These are phyloP conservation scores for Eupristina koningsbergeri DNA, from an alignment of 1,140 invertebrate species.

Conservation along the genomic window DNA sequence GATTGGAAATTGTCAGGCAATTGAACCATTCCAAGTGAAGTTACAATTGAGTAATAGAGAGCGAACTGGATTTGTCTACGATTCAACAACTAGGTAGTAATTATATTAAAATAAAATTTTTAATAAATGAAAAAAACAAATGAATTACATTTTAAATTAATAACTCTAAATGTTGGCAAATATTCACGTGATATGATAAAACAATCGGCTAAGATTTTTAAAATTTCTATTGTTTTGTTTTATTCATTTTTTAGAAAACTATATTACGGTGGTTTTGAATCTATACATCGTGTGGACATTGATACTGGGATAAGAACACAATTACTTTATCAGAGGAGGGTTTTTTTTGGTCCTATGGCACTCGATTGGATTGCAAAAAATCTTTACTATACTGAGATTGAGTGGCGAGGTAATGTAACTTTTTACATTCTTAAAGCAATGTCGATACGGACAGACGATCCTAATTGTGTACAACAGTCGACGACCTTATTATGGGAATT, in stretches of 20 bases:
- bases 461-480: background rate
- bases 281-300: constrained; percentile 15
- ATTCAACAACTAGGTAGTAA: constrained; percentile 19
- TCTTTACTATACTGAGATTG: constrained; percentile 43
- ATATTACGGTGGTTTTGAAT: constrained; percentile 33
- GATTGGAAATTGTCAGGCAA: background rate
- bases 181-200: too few species aligned
- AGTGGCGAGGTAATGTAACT: background rate
- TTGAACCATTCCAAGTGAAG: background rate
- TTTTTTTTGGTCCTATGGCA: constrained; percentile 33
- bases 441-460: background rate
- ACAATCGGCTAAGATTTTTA: too few species aligned
- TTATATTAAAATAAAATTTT: background rate
- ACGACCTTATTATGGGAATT: constrained; percentile 23
- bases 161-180: too few species aligned
- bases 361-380: constrained; percentile 40
- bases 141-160: too few species aligned
- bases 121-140: too few species aligned
- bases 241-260: background rate
- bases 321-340: constrained; percentile 7
- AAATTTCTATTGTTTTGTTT: too few species aligned
- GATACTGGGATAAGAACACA: background rate
- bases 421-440: constrained; percentile 33
- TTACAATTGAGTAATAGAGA: background rate
- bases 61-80: constrained; percentile 33